Conservation (phyloP, 2,797 vertebrate species). For the Borostomias antarcticus region DNA sequence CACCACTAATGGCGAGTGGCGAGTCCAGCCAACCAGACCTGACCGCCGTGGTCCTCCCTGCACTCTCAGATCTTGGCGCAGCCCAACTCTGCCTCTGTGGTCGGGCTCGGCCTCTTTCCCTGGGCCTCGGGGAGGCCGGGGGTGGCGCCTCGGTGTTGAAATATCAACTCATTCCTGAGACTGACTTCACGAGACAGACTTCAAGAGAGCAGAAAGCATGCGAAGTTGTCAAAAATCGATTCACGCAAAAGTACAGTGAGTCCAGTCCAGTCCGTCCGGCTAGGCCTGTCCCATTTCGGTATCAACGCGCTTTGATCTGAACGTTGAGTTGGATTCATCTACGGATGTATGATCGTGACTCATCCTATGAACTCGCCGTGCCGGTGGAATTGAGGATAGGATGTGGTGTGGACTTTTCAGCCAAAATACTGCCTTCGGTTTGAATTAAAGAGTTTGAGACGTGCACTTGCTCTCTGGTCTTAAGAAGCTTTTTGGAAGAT, state of each 20-base stretch:
- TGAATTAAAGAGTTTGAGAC: conserved; percentile 45
- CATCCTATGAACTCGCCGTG: neutral
- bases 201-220: no score
- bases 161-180: no score
- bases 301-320: no score
- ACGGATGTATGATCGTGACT: neutral
- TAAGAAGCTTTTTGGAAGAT: conserved; percentile 66
- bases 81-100: conserved; percentile 20
- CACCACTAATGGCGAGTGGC: conserved; percentile 25
- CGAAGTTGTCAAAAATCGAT: no score
- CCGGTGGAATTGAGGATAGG: neutral
- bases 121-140: conserved; percentile 2
- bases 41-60: conserved; percentile 37
- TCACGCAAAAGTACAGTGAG: no score
- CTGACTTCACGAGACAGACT: no score
- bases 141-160: conserved; percentile 1
- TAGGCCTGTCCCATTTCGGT: neutral
- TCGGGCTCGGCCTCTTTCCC: neutral
- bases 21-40: conserved; percentile 27
- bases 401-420: conserved; percentile 12
- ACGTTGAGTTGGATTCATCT: neutral
- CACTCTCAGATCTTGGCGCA: conserved; percentile 31
- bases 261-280: no score
- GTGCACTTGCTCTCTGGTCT: conserved; percentile 44
- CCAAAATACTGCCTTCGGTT: conserved; percentile 39